phyloP scores from a whole-genome alignment of 1,140 invertebrate genomes.

The Drosophila insularis region DNA sequence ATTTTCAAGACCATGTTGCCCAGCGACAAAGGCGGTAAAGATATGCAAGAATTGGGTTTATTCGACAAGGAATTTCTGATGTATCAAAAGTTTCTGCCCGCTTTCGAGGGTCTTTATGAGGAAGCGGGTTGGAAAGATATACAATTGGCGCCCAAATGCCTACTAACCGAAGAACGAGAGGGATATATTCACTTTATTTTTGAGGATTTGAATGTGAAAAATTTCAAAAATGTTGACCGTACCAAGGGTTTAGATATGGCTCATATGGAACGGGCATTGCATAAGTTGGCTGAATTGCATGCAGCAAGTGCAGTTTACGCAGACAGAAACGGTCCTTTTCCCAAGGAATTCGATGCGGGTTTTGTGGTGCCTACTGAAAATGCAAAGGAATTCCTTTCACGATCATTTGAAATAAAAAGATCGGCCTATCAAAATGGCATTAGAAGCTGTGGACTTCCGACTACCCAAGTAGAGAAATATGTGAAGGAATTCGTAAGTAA shows the following conservation, averaged over 20 bases:
- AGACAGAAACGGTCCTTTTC: slow-evolving; percentile 54
- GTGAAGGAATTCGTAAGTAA: slow-evolving; percentile 59
- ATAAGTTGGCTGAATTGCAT: slow-evolving; percentile 84
- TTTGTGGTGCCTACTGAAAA: slow-evolving; percentile 34
- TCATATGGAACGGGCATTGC: slow-evolving; percentile 83
- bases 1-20: slow-evolving; percentile 61
- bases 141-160: slow-evolving; percentile 62
- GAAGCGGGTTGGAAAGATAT: slow-evolving; percentile 48
- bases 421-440: slow-evolving; percentile 57
- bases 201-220: slow-evolving; percentile 50
- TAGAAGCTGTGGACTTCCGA: slow-evolving; percentile 51
- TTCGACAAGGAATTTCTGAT: slow-evolving; percentile 57
- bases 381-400: slow-evolving; percentile 17
- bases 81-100: slow-evolving; percentile 53
- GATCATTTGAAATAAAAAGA: slow-evolving; percentile 23
- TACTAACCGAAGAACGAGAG: slow-evolving; percentile 46
- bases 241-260: slow-evolving; percentile 83
- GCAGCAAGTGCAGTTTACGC: slow-evolving; percentile 82
- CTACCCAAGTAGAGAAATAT: slow-evolving; percentile 50
- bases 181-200: slow-evolving; percentile 61
- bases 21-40: slow-evolving; percentile 39
- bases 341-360: slow-evolving; percentile 55
- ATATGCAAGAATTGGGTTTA: slow-evolving; percentile 27
- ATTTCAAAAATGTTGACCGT: slow-evolving; percentile 79
- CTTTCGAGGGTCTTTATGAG: slow-evolving; percentile 46